phyloP scores from a whole-genome alignment of 2,797 vertebrate genomes.

The Taeniopygia guttata region DNA sequence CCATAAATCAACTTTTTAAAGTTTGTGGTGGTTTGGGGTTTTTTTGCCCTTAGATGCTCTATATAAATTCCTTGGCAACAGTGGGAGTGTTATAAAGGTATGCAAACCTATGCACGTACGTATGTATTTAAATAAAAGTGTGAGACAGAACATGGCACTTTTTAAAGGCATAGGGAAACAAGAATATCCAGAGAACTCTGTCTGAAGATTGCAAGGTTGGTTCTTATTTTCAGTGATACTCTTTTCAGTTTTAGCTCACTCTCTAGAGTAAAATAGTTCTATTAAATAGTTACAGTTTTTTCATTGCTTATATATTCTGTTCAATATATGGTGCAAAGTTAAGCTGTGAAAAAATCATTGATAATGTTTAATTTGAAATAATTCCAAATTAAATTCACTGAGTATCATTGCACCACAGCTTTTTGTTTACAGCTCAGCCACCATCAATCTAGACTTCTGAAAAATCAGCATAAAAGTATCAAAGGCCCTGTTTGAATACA shows the following conservation, averaged over 20 bases:
- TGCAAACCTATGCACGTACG: neutral
- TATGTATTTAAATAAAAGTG: neutral
- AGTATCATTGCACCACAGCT: neutral
- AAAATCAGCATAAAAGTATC: neutral
- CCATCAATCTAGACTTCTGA: neutral
- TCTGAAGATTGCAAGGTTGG: neutral
- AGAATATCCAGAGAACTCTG: neutral
- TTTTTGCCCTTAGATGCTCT: neutral
- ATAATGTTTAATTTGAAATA: neutral
- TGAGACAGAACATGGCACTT: neutral
- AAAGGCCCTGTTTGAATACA: neutral
- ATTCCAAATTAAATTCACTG: neutral
- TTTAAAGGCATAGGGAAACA: neutral
- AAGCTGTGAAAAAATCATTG: neutral
- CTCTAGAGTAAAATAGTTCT: neutral
- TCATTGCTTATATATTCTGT: neutral
- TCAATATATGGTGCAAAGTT: neutral
- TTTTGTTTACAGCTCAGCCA: neutral
- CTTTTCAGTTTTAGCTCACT: neutral
- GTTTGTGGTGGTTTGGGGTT: neutral
- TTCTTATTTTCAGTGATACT: neutral
- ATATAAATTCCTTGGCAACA: neutral
- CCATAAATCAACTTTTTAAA: neutral
- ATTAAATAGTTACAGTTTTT: neutral
- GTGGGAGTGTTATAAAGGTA: neutral